Evolutionary conservation across 2,113 vertebrate genomes (phyloP), one percentile per base, ranked within the genome.

Genomic region (Protomyctophum bolini): DNA sequence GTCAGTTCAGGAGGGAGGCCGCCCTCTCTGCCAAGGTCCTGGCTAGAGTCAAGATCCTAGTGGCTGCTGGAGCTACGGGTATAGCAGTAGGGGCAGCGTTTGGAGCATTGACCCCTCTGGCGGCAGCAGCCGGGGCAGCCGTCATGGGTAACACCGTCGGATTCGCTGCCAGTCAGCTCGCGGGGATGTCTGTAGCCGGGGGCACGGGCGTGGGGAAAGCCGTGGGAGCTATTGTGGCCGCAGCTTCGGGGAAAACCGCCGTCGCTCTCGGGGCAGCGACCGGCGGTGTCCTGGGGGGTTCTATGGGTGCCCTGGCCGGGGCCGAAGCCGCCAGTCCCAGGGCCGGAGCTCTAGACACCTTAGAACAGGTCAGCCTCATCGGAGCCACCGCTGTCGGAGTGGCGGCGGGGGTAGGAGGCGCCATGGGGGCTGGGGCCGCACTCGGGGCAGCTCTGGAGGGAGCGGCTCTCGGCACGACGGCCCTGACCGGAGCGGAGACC

Each of bases 281-380:
- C 0, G 93, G 92, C 1, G 91, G 86, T 4, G 45, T 91, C n/a
- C 1, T 93, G 15, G 92, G 93, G 2, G 90, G 91, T 6, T 84
- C 83, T 2, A 72, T 91, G 3, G 93, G 91, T 6, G 71, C 79
- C 0, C 0, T 91, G 10, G 84, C 70, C 1, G 90, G 91, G 5
- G 46, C 82, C 11, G 90, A 90, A 29, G 88, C 91, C 10, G 11
- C 14, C 0, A 83, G 72, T 70, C 86, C 91, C 6, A 2, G 6
- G 8, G 87, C 90, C 47, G 93, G 87, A 0, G 88, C 86, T 9
- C 6, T 84, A 28, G 91, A 92, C 8, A 77, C 92, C 9, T 57
- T 91, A 7, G 63, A 57, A 9, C 87, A 91, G 76, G 93, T 94
- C 14, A 78, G 87, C 4, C 0, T 61, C 8, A 69, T 93, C 0